Percentiles rank a stretch among this genome's conserved stretches.
These are phyloP conservation scores for Melangyna quadrimaculata DNA, from an alignment of 2,888 invertebrate genomes.

Conservation along the genomic window DNA sequence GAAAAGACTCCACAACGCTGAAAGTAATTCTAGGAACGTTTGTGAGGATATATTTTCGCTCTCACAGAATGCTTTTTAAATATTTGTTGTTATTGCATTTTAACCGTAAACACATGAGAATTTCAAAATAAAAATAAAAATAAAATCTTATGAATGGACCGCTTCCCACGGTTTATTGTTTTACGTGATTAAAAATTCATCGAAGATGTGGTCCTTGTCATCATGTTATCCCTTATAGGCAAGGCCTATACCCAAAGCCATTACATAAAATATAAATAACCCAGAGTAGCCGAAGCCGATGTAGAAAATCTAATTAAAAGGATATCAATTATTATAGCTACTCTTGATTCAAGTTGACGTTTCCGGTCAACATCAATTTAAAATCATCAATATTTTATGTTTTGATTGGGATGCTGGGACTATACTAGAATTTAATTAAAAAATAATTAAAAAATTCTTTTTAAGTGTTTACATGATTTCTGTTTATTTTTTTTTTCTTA, in stretches of 20 bases:
- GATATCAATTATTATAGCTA: constrained; percentile 50
- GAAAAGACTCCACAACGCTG: neutral
- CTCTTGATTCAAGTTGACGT: constrained; percentile 46
- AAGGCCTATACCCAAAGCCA: neutral
- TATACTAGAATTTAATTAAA: constrained; percentile 59
- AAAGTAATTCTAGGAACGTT: neutral
- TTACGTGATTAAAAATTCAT: constrained; percentile 4
- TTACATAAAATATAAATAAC: constrained; percentile 41
- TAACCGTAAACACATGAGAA: neutral
- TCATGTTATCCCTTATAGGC: neutral
- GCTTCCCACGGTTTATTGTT: neutral
- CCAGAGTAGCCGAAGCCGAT: constrained; percentile 1
- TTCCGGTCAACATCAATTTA: constrained; percentile 23
- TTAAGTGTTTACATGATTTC: constrained; percentile 12
- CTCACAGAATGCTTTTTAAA: neutral
- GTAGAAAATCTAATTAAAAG: constrained; percentile 60
- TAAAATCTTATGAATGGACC: neutral
- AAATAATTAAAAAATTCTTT: constrained; percentile 66
- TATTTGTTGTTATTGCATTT: neutral
- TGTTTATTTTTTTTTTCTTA: neutral
- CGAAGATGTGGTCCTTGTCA: neutral
- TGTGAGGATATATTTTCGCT: neutral
- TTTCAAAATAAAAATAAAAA: neutral
- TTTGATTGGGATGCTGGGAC: too few species aligned
- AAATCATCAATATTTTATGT: constrained; percentile 45